These are phyloP conservation scores for Gallinago paraguaiae DNA, from an alignment of 2,113 vertebrate genomes.

Conservation along the genomic window DNA sequence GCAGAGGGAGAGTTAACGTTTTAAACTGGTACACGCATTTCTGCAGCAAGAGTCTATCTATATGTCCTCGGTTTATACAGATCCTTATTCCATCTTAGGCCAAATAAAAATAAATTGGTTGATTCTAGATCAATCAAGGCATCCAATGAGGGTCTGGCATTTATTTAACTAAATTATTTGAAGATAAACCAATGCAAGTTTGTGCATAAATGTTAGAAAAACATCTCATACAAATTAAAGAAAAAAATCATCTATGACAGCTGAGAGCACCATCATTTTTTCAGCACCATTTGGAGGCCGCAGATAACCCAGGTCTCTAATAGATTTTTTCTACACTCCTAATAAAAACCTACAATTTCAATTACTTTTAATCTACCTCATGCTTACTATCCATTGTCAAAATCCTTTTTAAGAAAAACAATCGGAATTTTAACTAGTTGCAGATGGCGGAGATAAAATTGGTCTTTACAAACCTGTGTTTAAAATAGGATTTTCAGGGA, in stretches of 20 bases:
- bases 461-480: not conserved
- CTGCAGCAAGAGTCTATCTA: not conserved
- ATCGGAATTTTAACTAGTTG: slow-evolving; percentile 41
- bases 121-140: not conserved
- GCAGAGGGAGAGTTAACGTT: not conserved
- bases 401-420: not conserved
- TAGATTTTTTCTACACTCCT: not conserved
- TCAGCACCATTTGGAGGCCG: not conserved
- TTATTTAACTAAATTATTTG: slow-evolving; percentile 1
- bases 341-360: not conserved
- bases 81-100: not conserved
- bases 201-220: not conserved
- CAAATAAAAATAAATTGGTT: slow-evolving; percentile 2
- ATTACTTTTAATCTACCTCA: not conserved
- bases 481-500: slow-evolving; percentile 14
- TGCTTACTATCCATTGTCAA: not conserved
- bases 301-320: not conserved
- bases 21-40: not conserved
- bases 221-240: not conserved
- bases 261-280: not conserved
- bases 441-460: slow-evolving; percentile 38
- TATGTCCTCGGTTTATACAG: not conserved
- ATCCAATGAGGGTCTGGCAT: not conserved
- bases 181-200: not conserved
- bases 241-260: not conserved